Percentiles rank a stretch among this genome's conserved stretches.
Evolutionary conservation across 2,113 vertebrate species (phyloP).

Genomic region (Malurus alboscapulatus): DNA sequence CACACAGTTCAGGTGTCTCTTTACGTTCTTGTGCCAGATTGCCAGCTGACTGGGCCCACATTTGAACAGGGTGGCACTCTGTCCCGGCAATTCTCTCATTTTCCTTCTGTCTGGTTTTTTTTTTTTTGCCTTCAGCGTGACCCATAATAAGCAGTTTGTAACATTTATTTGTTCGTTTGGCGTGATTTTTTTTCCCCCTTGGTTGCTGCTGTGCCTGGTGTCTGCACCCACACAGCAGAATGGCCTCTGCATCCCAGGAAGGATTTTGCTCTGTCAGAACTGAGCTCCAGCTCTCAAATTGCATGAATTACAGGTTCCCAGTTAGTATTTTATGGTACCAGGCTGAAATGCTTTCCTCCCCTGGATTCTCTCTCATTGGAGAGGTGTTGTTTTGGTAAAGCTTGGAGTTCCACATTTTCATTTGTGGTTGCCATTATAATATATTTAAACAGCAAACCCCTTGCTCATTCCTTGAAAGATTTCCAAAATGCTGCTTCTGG

Average conservation of each 20-base stretch:
- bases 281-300: background rate
- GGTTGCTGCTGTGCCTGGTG: background rate
- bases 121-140: background rate
- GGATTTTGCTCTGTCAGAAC: background rate
- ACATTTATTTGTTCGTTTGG: background rate
- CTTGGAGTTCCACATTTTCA: background rate
- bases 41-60: rapidly evolving
- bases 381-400: background rate
- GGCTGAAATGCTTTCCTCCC: background rate
- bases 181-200: background rate
- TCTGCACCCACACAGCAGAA: background rate
- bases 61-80: background rate
- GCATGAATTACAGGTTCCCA: background rate
- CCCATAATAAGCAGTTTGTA: background rate
- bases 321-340: background rate
- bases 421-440: background rate
- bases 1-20: background rate
- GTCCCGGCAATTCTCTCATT: background rate
- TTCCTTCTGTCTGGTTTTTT: background rate
- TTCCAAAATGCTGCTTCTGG: background rate
- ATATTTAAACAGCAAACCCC: background rate
- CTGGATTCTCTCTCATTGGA: background rate
- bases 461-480: background rate
- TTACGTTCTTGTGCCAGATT: background rate
- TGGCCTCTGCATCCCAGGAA: background rate